Evolutionary conservation across 2,113 vertebrate genomes (phyloP), one percentile per base, ranked within the genome.

Genomic region (Sphyrna mokarran): DNA sequence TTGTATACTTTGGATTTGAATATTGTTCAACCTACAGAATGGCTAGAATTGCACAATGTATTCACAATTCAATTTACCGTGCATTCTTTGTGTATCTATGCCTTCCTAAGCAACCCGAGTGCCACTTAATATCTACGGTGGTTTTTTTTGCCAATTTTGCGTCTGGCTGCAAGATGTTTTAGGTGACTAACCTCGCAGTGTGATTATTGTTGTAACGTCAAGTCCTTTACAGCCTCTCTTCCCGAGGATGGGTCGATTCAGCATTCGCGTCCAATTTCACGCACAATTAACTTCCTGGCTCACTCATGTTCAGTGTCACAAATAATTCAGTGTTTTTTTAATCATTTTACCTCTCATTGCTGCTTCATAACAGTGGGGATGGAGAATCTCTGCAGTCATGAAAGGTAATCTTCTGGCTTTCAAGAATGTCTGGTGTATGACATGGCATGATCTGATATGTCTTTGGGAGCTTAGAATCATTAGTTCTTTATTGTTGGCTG

Each of bases 201-300:
- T 94, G 90, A 66, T 69, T 40, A 94, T 66, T 94, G 63, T 40
- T 68, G n/a, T 68, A 40, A 8, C 37, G 23, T 23, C 90, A 37
- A 94, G 33, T 43, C n/a, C 90, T 14, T 94, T 37, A 69, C 90
- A 68, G 20, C 20, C 90, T 40, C 90, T 7, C 16, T 40, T 69
- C 90, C 63, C 22, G 90, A 69, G 90, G 63, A 37, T 69, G 37
- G 90, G 29, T 94, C 29, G 90, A 94, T 94, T 94, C 61, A 22
- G 61, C 16, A 94, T n/a, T 43, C 90, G 3, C 11, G n/a, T 68
- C 61, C 90, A 94, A 94, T 94, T 94, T 94, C 90, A 94, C 11
- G 63, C 90, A 94, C 90, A 94, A 94, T 94, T 94, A 94, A 68
- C 68, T 94, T 94, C 40, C 90, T 43, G 63, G 29, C 63, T 68